phyloP scores from a whole-genome alignment of 2,888 invertebrate genomes.

The Heliconius sara region DNA sequence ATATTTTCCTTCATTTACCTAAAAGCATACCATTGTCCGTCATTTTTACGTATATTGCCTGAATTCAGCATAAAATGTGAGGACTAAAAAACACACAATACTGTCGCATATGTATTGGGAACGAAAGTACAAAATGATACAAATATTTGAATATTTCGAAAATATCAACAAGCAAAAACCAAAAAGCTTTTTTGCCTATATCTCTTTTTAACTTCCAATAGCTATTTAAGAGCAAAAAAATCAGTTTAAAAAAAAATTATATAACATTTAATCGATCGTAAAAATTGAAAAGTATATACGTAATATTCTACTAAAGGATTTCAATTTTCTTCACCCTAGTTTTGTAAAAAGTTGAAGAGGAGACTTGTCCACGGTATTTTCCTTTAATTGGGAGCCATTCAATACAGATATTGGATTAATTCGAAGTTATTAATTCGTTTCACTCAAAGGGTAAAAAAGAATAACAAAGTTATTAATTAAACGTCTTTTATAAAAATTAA shows the following conservation, averaged over 20 bases:
- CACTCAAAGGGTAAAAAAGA: conserved; percentile 15
- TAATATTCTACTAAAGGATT: conserved; percentile 21
- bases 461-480: conserved; percentile 27
- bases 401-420: conserved; percentile 66
- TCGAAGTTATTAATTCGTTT: conserved; percentile 31
- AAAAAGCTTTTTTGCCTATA: conserved; percentile 8
- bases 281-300: conserved; percentile 1
- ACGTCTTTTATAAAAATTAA: conserved; percentile 14
- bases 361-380: conserved; percentile 63
- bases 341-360: conserved; percentile 25
- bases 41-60: conserved; percentile 39
- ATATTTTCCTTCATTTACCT: conserved; percentile 60
- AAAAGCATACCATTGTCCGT: conserved; percentile 72
- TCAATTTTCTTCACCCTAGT: conserved; percentile 34
- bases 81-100: conserved; percentile 40
- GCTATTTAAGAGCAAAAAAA: not conserved
- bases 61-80: conserved; percentile 39
- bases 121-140: conserved; percentile 25
- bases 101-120: conserved; percentile 40
- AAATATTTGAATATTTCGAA: conserved; percentile 21
- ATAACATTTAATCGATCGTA: conserved; percentile 1
- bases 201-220: not conserved
- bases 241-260: not conserved
- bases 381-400: conserved; percentile 75
- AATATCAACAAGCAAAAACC: conserved; percentile 18